phyloP scores from a whole-genome alignment of 2,888 invertebrate genomes.

The Palloptera scutellata region DNA sequence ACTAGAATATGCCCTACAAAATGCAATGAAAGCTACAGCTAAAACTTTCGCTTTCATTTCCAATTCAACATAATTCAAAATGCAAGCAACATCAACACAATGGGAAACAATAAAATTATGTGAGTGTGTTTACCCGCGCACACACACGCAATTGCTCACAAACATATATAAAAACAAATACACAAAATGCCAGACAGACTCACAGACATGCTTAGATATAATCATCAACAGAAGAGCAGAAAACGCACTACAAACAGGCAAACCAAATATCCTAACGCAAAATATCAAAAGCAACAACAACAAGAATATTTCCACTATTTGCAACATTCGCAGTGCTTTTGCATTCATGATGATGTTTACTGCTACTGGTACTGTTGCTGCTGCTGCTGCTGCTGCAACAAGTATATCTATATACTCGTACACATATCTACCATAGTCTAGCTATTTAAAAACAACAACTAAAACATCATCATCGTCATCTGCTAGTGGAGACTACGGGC shows the following conservation, averaged over 20 bases:
- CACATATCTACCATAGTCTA: background rate
- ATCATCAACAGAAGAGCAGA: constrained; percentile 4
- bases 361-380: background rate
- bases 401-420: background rate
- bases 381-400: background rate
- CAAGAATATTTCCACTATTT: too few species aligned
- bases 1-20: constrained; percentile 5
- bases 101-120: background rate
- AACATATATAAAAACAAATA: background rate
- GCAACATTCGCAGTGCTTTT: constrained; percentile 10
- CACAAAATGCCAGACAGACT: constrained; percentile 16
- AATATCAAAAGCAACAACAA: background rate
- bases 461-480: background rate
- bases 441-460: background rate
- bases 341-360: constrained; percentile 21
- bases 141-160: background rate
- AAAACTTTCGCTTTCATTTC: constrained; percentile 3
- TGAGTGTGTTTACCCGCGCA: background rate
- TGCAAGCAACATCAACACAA: background rate
- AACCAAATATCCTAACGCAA: constrained; percentile 23
- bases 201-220: background rate
- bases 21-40: background rate
- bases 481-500: background rate
- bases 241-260: constrained; percentile 16
- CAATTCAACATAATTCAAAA: background rate